Evolutionary conservation across 2,113 vertebrate genomes (phyloP).

Genomic region (Pangasianodon gigas): DNA sequence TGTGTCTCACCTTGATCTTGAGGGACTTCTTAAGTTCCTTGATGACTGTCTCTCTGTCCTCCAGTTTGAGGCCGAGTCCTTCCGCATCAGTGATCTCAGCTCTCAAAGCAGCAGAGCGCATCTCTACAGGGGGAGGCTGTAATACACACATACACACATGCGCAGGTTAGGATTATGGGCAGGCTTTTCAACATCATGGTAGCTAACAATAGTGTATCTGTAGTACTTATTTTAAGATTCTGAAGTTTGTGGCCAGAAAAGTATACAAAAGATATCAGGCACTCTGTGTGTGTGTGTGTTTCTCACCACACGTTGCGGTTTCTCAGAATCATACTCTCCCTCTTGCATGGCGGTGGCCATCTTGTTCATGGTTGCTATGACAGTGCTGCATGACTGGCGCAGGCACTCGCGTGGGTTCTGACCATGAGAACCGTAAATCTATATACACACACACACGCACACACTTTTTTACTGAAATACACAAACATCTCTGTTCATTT

Average conservation of each 20-base stretch:
- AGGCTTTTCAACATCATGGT: not conserved
- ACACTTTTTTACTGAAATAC: not conserved
- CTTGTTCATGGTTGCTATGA: constrained; percentile 98
- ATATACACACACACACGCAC: constrained; percentile 10
- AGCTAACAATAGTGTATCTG: not conserved
- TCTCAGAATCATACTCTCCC: constrained; percentile 91
- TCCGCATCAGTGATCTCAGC: constrained; percentile 95
- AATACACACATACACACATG: not conserved
- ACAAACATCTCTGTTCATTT: not conserved
- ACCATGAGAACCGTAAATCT: constrained; percentile 87
- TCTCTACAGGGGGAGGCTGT: constrained; percentile 80
- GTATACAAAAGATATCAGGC: not conserved
- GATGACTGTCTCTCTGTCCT: constrained; percentile 94
- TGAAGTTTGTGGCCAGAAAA: not conserved
- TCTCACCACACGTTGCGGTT: constrained; percentile 82
- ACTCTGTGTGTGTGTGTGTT: not conserved
- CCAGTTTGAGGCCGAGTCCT: constrained; percentile 91
- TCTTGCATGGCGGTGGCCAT: constrained; percentile 98
- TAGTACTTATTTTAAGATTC: not conserved
- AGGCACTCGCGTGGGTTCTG: constrained; percentile 85
- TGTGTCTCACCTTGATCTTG: constrained; percentile 86
- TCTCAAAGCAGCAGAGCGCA: constrained; percentile 82
- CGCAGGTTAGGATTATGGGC: not conserved
- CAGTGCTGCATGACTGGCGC: constrained; percentile 86
- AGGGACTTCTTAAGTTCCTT: constrained; percentile 97